phyloP scores from a whole-genome alignment of 2,888 invertebrate species.

The Apotomis betuletana region DNA sequence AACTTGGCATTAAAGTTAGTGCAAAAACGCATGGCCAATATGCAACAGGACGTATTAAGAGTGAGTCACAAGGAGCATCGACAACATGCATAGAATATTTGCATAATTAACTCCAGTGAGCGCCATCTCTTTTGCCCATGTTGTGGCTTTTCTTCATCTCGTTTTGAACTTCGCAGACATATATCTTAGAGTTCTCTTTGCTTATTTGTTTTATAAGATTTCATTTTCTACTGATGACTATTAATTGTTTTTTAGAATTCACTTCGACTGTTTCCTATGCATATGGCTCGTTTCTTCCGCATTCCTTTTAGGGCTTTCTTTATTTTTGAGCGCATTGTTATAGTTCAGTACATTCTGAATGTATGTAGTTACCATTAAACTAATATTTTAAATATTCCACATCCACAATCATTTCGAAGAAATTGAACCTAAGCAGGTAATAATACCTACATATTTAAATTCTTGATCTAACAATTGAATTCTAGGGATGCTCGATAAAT shows the following conservation, averaged over 20 bases:
- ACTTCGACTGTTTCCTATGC: slow-evolving; percentile 23
- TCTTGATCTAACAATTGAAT: slow-evolving; percentile 16
- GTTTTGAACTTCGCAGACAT: not conserved
- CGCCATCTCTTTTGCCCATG: slow-evolving; percentile 31
- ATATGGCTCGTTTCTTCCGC: slow-evolving; percentile 28
- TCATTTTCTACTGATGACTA: not conserved
- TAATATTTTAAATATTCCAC: not conserved
- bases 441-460: slow-evolving; percentile 4
- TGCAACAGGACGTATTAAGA: slow-evolving; percentile 47
- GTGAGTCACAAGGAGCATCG: slow-evolving; percentile 52
- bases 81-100: slow-evolving; percentile 49
- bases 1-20: not conserved
- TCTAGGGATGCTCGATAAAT: slow-evolving; percentile 7
- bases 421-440: too few relatives aligned
- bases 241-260: slow-evolving; percentile 38
- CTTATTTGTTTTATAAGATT: not conserved
- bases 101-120: slow-evolving; percentile 45
- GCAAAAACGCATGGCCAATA: slow-evolving; percentile 6
- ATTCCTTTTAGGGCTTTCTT: slow-evolving; percentile 20
- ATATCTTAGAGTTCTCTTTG: not conserved
- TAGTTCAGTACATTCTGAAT: too few relatives aligned
- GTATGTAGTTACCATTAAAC: too few relatives aligned
- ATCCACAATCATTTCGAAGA: too few relatives aligned
- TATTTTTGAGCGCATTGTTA: not conserved
- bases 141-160: not conserved